These are phyloP conservation scores for Euglossa dilemma DNA, from an alignment of 1,140 invertebrate genomes.

Conservation along the genomic window DNA sequence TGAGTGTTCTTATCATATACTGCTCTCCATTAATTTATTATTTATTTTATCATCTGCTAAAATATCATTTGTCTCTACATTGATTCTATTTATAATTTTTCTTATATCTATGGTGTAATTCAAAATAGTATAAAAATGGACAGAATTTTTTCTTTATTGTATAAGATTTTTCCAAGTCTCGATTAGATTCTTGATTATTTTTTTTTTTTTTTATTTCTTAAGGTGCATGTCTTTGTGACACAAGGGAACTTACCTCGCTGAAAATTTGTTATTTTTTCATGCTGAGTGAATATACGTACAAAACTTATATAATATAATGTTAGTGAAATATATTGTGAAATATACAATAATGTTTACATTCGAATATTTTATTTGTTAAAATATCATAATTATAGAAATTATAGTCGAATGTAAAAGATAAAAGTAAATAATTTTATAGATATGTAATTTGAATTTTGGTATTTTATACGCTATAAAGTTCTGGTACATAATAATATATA, in stretches of 20 bases:
- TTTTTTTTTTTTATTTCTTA: slow-evolving; percentile 13
- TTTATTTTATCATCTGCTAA: slow-evolving; percentile 55
- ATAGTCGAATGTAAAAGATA: background rate
- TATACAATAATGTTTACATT: background rate
- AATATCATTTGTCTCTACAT: slow-evolving; percentile 35
- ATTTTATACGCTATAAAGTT: background rate
- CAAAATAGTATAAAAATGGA: background rate
- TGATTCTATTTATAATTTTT: background rate
- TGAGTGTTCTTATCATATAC: slow-evolving; percentile 43
- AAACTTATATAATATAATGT: slow-evolving; percentile 6
- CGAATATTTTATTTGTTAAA: background rate
- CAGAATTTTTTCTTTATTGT: background rate
- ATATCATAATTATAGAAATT: slow-evolving; percentile 22
- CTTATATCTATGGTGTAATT: background rate
- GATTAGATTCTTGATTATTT: background rate
- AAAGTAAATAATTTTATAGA: background rate
- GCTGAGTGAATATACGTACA: slow-evolving; percentile 17
- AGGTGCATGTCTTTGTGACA: background rate
- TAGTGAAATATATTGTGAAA: slow-evolving; percentile 11
- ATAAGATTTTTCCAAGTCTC: background rate
- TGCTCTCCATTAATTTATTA: slow-evolving; percentile 58
- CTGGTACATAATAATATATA: background rate
- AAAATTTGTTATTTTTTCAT: slow-evolving; percentile 49
- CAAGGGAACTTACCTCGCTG: slow-evolving; percentile 63
- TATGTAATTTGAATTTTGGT: background rate